phyloP scores from a whole-genome alignment of 2,113 vertebrate genomes.

The Capra hircus region DNA sequence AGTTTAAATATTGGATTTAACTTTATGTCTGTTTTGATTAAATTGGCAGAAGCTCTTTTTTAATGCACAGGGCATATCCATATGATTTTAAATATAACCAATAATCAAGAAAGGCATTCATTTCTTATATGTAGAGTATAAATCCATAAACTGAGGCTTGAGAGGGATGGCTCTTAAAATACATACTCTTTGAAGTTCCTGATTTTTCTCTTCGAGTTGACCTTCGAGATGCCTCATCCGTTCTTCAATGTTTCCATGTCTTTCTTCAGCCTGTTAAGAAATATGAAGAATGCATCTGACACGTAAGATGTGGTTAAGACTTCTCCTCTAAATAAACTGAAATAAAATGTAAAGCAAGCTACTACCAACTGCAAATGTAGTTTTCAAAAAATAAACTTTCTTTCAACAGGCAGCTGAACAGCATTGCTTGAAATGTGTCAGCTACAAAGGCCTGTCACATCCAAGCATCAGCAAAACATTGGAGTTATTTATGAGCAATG shows the following conservation, averaged over 20 bases:
- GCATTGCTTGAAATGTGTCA: conserved; percentile 91
- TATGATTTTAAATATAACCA: not conserved
- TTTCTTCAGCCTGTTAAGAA: conserved; percentile 94
- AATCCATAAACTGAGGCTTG: not conserved
- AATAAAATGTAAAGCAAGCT: conserved; percentile 89
- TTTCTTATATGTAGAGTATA: not conserved
- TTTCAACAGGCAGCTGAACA: conserved; percentile 89
- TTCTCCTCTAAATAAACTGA: conserved; percentile 70
- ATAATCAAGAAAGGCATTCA: not conserved
- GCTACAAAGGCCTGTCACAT: conserved; percentile 87
- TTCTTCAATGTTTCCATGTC: conserved; percentile 98
- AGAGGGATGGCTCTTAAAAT: not conserved
- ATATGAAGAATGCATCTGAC: conserved; percentile 68
- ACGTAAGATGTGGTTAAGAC: conserved; percentile 58
- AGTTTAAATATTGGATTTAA: not conserved
- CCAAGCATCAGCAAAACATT: conserved; percentile 87
- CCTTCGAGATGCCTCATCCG: conserved; percentile 97
- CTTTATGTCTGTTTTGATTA: not conserved
- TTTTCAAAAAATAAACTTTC: conserved; percentile 83
- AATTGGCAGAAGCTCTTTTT: not conserved
- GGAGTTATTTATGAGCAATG: conserved; percentile 88
- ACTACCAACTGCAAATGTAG: conserved; percentile 86
- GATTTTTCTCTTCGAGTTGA: conserved; percentile 99
- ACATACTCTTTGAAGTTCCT: conserved; percentile 97
- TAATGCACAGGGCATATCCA: not conserved